Evolutionary conservation across 2,888 invertebrate genomes (phyloP), one percentile per base, ranked within the genome.

Genomic region (Marasmarcha lunaedactyla): DNA sequence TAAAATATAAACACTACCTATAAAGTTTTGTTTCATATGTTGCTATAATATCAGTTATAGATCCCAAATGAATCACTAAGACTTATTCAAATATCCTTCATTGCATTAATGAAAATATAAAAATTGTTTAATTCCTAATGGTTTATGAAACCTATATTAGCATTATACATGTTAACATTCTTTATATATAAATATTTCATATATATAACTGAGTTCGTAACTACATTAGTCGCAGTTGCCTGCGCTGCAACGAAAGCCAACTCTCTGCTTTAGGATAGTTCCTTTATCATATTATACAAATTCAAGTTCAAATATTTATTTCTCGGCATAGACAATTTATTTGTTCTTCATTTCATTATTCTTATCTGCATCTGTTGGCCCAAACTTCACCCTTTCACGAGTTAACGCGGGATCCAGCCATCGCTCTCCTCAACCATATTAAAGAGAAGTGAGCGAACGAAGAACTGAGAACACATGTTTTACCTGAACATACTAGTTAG

Each of bases 61-160:
- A 58, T 62, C 57, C 62, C 36, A 57, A 44, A 42, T 42, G 63
- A 57, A 59, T 57, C 59, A 12, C 70, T 71, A 74, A 69, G 55
- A 57, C 74, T 68, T 73, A 77, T 56, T 69, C 70, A 70, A 71
- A 69, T 68, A 73, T 67, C 64, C 66, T 71, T 69, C 69, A 72
- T 77, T 76, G 77, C 74, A 68, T 63, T 76, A 72, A 69, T 77
- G 71, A 76, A 79, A 79, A 76, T 77, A 79, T 78, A 78, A 74
- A 69, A 78, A 69, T 69, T 61, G 63, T 63, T 67, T 72, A 74
- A 76, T 66, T 64, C 67, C 78, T 79, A 79, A 58, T 66, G 70
- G 78, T 76, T 71, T 77, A 77, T 71, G 77, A 81, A 81, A 79
- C 76, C 77, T 79, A 79, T 63, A 67, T 72, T 78, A 78, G 57